Evolutionary conservation across 2,797 vertebrate genomes (phyloP).

Genomic region (Sebastes matsubarae): DNA sequence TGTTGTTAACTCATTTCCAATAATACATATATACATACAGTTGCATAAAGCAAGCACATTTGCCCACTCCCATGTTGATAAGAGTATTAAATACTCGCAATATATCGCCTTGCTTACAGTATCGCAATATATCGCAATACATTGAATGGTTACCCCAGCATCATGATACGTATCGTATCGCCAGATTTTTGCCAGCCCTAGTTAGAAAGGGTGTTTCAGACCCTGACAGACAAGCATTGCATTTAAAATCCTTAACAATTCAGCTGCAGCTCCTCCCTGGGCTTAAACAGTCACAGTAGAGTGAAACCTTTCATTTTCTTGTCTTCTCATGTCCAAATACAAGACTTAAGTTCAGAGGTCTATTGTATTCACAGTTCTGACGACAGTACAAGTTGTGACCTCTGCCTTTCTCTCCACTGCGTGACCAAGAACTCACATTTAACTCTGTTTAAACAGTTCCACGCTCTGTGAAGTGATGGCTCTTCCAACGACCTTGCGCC

Average conservation of each 20-base stretch:
- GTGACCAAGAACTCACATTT: neutral
- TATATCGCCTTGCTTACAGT: too few species aligned
- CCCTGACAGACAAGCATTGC: neutral
- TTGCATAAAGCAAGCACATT: too few species aligned
- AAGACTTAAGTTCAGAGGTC: neutral
- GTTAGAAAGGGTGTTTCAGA: neutral
- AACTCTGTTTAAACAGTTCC: neutral
- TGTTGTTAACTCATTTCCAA: too few species aligned
- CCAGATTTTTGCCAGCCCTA: too few species aligned
- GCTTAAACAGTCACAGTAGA: neutral
- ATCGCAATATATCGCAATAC: too few species aligned
- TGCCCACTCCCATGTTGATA: too few species aligned
- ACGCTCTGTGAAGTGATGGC: neutral
- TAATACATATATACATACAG: too few species aligned
- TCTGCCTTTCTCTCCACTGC: neutral
- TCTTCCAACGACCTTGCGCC: neutral
- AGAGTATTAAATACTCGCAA: too few species aligned
- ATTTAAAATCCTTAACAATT: neutral
- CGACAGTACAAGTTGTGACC: neutral
- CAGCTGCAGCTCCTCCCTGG: neutral
- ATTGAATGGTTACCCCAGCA: too few species aligned
- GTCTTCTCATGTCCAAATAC: neutral
- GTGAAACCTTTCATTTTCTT: conserved; percentile 3
- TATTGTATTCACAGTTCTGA: neutral
- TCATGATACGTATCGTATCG: too few species aligned